Percentiles rank a stretch among this genome's conserved stretches.
Conservation (phyloP, 2,888 invertebrate genomes). For the Meghimatium bilineatum region DNA sequence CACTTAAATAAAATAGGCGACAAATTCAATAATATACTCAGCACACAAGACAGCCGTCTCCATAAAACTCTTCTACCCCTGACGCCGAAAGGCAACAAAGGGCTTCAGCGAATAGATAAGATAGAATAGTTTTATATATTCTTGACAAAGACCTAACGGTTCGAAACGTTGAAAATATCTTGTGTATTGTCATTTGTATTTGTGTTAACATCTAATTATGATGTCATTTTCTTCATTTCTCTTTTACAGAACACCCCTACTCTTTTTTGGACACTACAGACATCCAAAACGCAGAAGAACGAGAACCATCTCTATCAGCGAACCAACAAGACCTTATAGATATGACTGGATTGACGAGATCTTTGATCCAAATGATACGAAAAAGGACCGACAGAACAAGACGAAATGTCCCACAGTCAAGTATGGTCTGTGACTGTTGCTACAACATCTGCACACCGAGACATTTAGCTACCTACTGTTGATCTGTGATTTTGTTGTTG, state of each 20-base stretch:
- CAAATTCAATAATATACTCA: no score
- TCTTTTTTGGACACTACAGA: not conserved
- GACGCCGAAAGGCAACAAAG: no score
- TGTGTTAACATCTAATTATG: no score
- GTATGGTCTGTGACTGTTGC: slow-evolving; percentile 52
- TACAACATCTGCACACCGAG: slow-evolving; percentile 48
- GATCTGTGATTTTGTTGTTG: not conserved
- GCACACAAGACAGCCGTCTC: no score
- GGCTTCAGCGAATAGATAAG: no score
- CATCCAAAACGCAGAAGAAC: not conserved
- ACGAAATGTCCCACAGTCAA: not conserved
- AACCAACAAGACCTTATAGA: not conserved
- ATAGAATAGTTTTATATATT: no score
- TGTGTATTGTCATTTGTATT: no score
- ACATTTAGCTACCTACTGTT: slow-evolving; percentile 47
- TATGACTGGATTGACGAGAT: not conserved
- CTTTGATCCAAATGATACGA: not conserved
- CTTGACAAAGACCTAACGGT: no score
- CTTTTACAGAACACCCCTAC: not conserved
- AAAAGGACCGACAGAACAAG: not conserved
- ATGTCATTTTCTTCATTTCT: not conserved
- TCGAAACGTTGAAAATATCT: no score
- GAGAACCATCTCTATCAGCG: no score
- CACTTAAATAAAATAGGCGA: no score
- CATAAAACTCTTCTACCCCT: no score